Evolutionary conservation across 1,140 invertebrate species (phyloP), one percentile per base, ranked within the genome.

Genomic region (Campoletis sonorensis): DNA sequence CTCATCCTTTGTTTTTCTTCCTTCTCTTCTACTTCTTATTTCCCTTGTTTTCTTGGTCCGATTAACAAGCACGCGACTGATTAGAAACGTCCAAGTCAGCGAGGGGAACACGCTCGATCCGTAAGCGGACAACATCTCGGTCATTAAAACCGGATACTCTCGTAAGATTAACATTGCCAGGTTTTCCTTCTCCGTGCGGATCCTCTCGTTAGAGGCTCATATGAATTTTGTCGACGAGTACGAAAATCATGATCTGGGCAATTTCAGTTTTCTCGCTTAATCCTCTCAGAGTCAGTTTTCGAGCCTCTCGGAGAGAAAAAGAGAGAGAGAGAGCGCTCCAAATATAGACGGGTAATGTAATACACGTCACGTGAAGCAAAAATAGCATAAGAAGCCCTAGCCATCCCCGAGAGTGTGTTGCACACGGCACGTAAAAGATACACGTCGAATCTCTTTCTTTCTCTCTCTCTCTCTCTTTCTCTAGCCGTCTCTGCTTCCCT

Each of bases 331-430:
- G 67, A 49, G 30, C 86, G 83, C 81, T 82, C 91, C 90, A 92
- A 92, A 91, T 92, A 92, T 91, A 92, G 90, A 78, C 49, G 76
- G 84, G 90, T 91, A 91, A 92, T 91, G 90, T 90, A 91, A 92
- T 91, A 91, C 89, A 91, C 87, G 87, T 91, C 87, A 92, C 87
- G 86, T 86, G 85, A 21, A 83, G 88, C 89, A 89, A 87, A 92
- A 92, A 92, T 92, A 92, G 86, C 87, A 83, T 86, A 87, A 87
- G 86, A 88, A 88, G 86, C 83, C 72, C 86, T 89, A 88, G 87
- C 84, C 80, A 83, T n/a, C 30, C 80, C 83, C 85, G 86, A 91
- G 84, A 85, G 86, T 92, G 91, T 11, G 40, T 45, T 45, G 40
- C 91, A 89, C 90, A 92, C 90, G 90, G 88, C 91, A 89, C 91